phyloP scores from a whole-genome alignment of 2,888 invertebrate species.

The Trachelus stipa region DNA sequence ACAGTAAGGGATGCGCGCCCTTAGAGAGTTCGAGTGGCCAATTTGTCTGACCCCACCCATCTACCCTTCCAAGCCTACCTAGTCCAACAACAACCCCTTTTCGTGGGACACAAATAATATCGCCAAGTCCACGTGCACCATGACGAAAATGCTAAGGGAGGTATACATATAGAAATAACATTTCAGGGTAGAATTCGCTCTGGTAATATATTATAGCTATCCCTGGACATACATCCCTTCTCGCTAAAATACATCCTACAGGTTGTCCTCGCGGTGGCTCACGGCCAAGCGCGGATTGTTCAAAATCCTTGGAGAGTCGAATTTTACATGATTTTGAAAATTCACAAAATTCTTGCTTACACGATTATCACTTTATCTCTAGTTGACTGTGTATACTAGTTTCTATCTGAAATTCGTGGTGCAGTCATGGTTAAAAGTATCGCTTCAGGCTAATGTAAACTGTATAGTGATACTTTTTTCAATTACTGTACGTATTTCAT shows the following conservation, averaged over 20 bases:
- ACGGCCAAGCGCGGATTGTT: not conserved
- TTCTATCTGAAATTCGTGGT: not conserved
- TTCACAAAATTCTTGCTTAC: not conserved
- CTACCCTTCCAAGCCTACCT: conserved; percentile 22
- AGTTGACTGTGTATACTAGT: not conserved
- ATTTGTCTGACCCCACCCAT: conserved; percentile 35
- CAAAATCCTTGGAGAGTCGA: not conserved
- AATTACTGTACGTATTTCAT: not conserved
- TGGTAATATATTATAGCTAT: not conserved
- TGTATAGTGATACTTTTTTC: not conserved
- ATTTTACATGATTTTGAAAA: not conserved
- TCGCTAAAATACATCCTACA: not conserved
- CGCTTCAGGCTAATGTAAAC: not conserved
- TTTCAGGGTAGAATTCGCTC: not conserved
- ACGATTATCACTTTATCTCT: not conserved
- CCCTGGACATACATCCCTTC: not conserved
- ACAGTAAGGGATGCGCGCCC: conserved; percentile 35
- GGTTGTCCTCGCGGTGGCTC: not conserved
- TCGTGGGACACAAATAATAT: not conserved
- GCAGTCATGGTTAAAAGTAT: not conserved
- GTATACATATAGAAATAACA: not conserved
- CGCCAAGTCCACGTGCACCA: not conserved
- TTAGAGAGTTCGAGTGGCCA: conserved; percentile 33
- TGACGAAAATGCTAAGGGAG: not conserved
- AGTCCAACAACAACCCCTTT: not conserved